phyloP scores from a whole-genome alignment of 2,888 invertebrate species.

The Hirtodrosophila histrioides region DNA sequence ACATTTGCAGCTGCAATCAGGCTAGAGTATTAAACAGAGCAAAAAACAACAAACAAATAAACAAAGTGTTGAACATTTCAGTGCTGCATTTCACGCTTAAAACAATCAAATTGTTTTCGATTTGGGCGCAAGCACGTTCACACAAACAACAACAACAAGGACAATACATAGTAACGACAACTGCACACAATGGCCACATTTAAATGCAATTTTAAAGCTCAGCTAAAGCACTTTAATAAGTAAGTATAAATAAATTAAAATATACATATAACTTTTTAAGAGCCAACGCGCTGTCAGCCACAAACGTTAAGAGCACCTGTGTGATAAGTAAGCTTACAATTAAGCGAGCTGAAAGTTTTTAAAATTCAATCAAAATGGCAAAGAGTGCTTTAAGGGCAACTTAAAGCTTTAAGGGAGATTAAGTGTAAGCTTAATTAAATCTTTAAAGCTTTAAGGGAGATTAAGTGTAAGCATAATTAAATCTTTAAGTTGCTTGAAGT shows the following conservation, averaged over 20 bases:
- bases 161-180: conserved; percentile 10
- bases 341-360: too few species aligned
- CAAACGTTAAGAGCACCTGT: too few species aligned
- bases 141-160: conserved; percentile 19
- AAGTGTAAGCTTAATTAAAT: too few species aligned
- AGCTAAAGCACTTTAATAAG: conserved; percentile 10
- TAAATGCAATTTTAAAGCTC: conserved; percentile 19
- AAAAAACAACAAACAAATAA: conserved; percentile 13
- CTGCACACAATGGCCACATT: conserved; percentile 28
- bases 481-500: too few species aligned
- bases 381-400: too few species aligned
- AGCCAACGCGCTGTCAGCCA: too few species aligned
- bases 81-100: conserved; percentile 54
- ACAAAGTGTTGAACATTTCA: conserved; percentile 39
- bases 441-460: too few species aligned
- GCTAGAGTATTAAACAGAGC: conserved; percentile 7
- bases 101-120: conserved; percentile 60
- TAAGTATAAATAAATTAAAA: conserved; percentile 6
- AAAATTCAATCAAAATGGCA: too few species aligned
- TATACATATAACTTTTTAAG: background rate
- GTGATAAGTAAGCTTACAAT: too few species aligned
- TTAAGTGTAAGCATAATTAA: too few species aligned
- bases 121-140: conserved; percentile 9
- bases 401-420: too few species aligned
- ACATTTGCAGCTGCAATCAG: conserved; percentile 63